Base-by-base conservation (phyloP, 2,797 vertebrate species). In the Cossypha niveicapilla region DNA sequence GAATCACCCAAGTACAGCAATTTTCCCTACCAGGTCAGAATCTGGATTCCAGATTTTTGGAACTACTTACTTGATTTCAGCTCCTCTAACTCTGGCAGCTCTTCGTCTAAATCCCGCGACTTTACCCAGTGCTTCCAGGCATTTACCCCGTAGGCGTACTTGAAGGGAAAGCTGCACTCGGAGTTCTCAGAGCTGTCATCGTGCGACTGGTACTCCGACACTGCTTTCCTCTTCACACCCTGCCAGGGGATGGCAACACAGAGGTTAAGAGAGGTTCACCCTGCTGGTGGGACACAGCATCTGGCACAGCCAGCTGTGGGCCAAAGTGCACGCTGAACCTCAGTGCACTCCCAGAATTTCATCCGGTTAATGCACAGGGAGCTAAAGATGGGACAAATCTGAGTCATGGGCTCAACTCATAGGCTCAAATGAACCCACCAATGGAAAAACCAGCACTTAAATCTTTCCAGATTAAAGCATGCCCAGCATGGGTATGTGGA, bases 101-200 rank as follows among this genome's bases (percentile, higher is more conserved):
- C 97, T 58, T 98, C 96, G 24, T 98, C 96, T 72, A 97, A 94
- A 32, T 94, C 74, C 12, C 97, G 92, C 37, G 98, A 98, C 96
- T 98, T 98, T 6, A 98, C 98, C 99, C 99, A 99, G 91, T 98
- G 98, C 94, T 98, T 99, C 99, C 99, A 99, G 0, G 99, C 99
- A 1, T 99, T 99, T 51, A 99, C 88, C 35, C 99, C 99, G 4
- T 99, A 99, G 0, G 97, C 83, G 14, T 98, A 98, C 88, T 98
- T 99, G 92, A 99, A 98, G 1, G 98, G 98, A 86, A 99, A 98
- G 37, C 97, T 98, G 51, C 98, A 97, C 74, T 98, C 98, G 6
- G 97, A 96, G 73, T 98, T 97, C 30, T 96, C 97, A 22, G 98
- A 98, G 30, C 97, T 97, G 67, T 98, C 97, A 30, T 97, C 97